Base-by-base conservation (phyloP, 2,113 vertebrate genomes). In the Collichthys lucidus region DNA sequence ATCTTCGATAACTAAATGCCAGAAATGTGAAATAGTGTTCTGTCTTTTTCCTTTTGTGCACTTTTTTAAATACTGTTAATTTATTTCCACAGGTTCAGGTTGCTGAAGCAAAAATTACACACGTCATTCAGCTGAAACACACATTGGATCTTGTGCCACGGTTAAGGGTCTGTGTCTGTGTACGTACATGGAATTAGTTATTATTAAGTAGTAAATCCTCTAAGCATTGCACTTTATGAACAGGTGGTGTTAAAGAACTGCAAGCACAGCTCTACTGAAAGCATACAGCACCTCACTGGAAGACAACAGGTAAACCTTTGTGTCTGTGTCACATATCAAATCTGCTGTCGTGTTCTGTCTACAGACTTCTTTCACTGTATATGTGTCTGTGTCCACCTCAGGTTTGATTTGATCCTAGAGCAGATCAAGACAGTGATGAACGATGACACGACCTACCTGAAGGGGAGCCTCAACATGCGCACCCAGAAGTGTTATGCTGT, bases 401-500 rank as follows among this genome's bases (percentile, higher is more conserved):
- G 98, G 90, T 99, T 99, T 90, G 95, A 92, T 83, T 89, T 95
- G 67, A 97, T 98, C 82, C 95, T 98, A 69, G 96, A 96, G 67
- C 97, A 98, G 91, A 97, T 99, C 94, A 97, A 96, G 92, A 95
- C 95, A 1, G 96, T 99, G 29, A 97, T 99, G 84, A 98, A 98
- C 88, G 96, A 96, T 62, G 97, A 99, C 83, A 95, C 94, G 29
- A 96, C 94, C 75, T 99, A 98, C 79, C 91, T 95, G 67, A 98
- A 97, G 92, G 97, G 97, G 69, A 97, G 97, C 84, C 93, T 99
- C 69, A 98, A 94, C 79, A 97, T 97, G 97, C 97, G 98, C 73
- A 98, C 97, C 4, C 98, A 99, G 88, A 99, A 99, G 72, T 99
- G 98, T 90, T 99, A 98, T 1, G 98, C 98, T n/a, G 96, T 99